Percentiles rank a stretch among this genome's conserved stretches.
These are phyloP conservation scores for Willowsia nigromaculata DNA, from an alignment of 2,888 invertebrate genomes.

Conservation along the genomic window DNA sequence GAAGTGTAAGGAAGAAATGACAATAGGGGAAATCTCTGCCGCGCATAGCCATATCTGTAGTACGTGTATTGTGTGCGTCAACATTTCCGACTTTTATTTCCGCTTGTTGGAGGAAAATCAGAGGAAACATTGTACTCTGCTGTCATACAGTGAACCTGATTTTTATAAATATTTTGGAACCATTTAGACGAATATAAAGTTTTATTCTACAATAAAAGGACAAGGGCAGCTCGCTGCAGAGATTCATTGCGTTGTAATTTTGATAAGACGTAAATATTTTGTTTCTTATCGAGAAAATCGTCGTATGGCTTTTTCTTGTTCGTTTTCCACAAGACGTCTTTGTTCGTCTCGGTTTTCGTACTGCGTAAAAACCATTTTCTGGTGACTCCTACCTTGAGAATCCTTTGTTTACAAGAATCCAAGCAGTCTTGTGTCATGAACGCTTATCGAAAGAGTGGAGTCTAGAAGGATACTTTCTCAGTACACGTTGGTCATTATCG, in stretches of 20 bases:
- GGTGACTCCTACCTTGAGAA: neutral
- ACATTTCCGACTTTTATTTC: neutral
- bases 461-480: neutral
- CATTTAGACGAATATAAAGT: neutral
- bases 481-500: neutral
- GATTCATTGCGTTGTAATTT: neutral
- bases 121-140: neutral
- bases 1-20: neutral
- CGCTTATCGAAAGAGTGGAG: neutral
- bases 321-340: neutral
- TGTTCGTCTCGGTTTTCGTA: neutral
- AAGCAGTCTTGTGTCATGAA: neutral
- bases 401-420: neutral
- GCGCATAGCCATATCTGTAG: neutral
- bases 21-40: neutral
- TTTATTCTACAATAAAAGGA: constrained; percentile 36
- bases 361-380: neutral
- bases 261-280: neutral
- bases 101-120: neutral
- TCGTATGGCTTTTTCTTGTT: neutral
- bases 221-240: constrained; percentile 13
- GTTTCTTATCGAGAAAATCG: neutral
- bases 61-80: neutral
- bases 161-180: too few species aligned
- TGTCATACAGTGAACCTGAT: too few species aligned